Conservation (phyloP, 2,113 vertebrate genomes). For the Turnix velox region DNA sequence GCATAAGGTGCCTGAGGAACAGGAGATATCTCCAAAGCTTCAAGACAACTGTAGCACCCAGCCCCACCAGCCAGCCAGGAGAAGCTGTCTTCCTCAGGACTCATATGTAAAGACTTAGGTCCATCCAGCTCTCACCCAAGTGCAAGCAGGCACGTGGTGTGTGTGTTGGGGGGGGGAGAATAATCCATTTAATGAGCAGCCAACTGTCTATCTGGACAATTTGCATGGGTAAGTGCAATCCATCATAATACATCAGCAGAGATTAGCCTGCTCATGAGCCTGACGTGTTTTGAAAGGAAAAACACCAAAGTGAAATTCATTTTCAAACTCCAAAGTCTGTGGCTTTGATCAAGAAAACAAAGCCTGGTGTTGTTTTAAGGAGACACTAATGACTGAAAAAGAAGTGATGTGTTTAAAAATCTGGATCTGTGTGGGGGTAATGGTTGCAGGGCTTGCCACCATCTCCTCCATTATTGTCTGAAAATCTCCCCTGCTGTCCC, state of each 20-base stretch:
- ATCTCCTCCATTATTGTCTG: conserved; percentile 24
- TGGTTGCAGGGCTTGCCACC: conserved; percentile 22
- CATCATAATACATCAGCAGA: conserved; percentile 19
- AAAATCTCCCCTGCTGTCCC: background rate
- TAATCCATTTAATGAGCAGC: conserved; percentile 12
- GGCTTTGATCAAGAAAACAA: conserved; percentile 63
- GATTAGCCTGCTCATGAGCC: conserved; percentile 34
- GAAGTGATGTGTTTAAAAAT: conserved; percentile 30
- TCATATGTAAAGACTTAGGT: background rate
- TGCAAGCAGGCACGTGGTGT: background rate
- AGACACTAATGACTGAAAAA: conserved; percentile 54
- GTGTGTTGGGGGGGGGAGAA: background rate
- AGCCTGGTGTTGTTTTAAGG: conserved; percentile 42
- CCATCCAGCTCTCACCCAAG: background rate
- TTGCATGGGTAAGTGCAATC: conserved; percentile 30
- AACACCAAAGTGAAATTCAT: conserved; percentile 51
- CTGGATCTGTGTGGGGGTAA: background rate
- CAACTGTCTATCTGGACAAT: background rate
- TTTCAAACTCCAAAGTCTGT: conserved; percentile 17
- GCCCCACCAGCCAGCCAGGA: accelerated
- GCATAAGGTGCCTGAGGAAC: background rate
- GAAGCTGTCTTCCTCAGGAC: background rate
- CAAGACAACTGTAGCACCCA: background rate
- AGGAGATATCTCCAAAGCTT: no score
- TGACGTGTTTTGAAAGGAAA: conserved; percentile 37